Evolutionary conservation across 2,888 invertebrate species (phyloP), one percentile per base, ranked within the genome.

Genomic region (Andrena fulva): DNA sequence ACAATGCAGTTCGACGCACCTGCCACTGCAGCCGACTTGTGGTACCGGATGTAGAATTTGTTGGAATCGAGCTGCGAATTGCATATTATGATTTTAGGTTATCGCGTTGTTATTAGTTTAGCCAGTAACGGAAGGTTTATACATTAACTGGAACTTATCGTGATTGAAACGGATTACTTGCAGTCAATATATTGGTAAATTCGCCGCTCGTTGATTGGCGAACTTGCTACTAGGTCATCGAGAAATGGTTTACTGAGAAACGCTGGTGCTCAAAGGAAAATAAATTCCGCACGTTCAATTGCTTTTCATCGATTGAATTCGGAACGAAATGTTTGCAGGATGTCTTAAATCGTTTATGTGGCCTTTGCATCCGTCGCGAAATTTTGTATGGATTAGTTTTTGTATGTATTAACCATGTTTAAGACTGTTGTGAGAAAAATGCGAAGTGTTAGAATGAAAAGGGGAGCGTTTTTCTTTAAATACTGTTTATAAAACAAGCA

Each of bases 1-100:
- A 87, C 85, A 80, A 83, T 81, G 86, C 89, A 91, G 86, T 91
- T 90, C 81, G 87, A 81, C 64, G 77, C 90, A 91, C 81, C 89
- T 90, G 90, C 85, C 89, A 80, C 84, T 66, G 68, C 72, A 56
- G 52, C 77, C 68, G 74, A 78, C 75, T 81, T 67, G 68, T 77
- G 20, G 66, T 48, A 7, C 27, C 60, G 70, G 62, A 66, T 80
- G 66, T 70, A 67, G 77, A 68, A 85, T 85, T 83, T 77, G 74
- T 80, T 71, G 69, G 59, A 82, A 70, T 74, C 77, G 70, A 67
- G 60, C 62, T 67, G 77, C 56, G 77, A 72, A 62, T 82, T 64
- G 31, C 73, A 71, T 64, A 52, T 83, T 62, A 62, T 56, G 33
- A 69, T 68, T 56, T 29, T 62, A 60, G 48, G 27, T 68, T 62